Evolutionary conservation across 2,797 vertebrate genomes (phyloP).

Genomic region (Cossypha dichroa): DNA sequence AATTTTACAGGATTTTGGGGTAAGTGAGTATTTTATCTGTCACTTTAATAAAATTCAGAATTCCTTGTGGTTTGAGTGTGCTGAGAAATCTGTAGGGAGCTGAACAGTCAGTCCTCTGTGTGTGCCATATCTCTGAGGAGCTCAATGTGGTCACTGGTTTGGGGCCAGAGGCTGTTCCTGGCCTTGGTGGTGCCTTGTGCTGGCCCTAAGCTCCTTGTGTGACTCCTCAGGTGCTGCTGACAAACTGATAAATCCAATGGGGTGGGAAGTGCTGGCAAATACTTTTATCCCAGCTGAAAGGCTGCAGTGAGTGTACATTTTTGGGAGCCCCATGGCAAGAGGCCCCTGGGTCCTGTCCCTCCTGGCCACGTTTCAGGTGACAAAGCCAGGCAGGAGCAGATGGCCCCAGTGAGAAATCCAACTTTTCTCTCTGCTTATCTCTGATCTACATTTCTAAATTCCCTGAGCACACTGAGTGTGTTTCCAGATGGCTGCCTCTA

Average conservation of each 20-base stretch:
- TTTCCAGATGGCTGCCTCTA: slow-evolving; percentile 15
- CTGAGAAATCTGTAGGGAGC: background rate
- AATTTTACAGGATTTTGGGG: background rate
- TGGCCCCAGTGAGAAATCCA: background rate
- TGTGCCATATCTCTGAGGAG: background rate
- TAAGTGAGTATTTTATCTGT: background rate
- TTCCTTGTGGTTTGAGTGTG: background rate
- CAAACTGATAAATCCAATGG: background rate
- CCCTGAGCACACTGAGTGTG: background rate
- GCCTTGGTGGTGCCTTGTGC: background rate
- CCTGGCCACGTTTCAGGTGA: background rate
- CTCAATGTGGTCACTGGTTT: rapidly evolving
- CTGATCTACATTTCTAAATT: background rate
- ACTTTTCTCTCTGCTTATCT: background rate
- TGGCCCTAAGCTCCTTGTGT: rapidly evolving
- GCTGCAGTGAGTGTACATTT: background rate
- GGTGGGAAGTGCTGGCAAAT: background rate
- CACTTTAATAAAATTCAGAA: background rate
- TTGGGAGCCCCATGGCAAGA: background rate
- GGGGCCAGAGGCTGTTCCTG: background rate
- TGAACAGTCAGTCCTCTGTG: background rate
- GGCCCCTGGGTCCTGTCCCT: background rate
- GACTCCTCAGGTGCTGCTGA: background rate
- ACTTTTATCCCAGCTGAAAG: background rate
- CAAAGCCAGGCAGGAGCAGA: background rate